Conservation (phyloP, 2,113 vertebrate genomes). For the Coptodon bakossiorum region DNA sequence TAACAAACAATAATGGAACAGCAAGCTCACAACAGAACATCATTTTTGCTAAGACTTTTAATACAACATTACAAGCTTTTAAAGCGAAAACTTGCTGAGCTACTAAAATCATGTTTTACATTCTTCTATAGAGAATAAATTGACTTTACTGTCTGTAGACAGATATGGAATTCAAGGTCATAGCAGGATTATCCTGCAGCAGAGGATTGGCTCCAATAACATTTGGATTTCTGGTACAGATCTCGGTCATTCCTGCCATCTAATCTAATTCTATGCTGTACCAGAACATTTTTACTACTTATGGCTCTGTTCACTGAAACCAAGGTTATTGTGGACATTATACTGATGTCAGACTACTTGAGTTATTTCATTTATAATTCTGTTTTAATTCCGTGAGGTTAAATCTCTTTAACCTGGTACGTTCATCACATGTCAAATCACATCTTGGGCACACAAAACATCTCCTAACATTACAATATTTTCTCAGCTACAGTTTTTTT, state of each 20-base stretch:
- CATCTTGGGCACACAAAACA: neutral
- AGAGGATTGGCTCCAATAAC: neutral
- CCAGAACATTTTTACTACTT: neutral
- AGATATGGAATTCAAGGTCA: neutral
- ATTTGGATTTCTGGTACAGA: neutral
- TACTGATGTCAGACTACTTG: neutral
- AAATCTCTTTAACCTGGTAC: neutral
- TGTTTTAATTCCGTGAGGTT: neutral
- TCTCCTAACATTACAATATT: neutral
- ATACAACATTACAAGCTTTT: neutral
- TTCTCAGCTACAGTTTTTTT: neutral
- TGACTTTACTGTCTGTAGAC: neutral
- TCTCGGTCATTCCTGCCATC: neutral
- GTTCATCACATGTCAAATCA: neutral
- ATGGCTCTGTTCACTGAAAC: neutral
- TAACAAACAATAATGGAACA: conserved; percentile 41
- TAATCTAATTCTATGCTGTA: neutral
- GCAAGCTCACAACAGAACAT: conserved; percentile 20
- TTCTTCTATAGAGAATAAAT: neutral
- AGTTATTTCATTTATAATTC: neutral
- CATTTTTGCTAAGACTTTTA: conserved; percentile 13
- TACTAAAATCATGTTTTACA: neutral
- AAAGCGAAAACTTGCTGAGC: neutral
- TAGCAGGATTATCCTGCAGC: neutral
- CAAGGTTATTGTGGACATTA: neutral